Evolutionary conservation across 1,140 invertebrate genomes (phyloP).

Genomic region (Dinoponera quadriceps): DNA sequence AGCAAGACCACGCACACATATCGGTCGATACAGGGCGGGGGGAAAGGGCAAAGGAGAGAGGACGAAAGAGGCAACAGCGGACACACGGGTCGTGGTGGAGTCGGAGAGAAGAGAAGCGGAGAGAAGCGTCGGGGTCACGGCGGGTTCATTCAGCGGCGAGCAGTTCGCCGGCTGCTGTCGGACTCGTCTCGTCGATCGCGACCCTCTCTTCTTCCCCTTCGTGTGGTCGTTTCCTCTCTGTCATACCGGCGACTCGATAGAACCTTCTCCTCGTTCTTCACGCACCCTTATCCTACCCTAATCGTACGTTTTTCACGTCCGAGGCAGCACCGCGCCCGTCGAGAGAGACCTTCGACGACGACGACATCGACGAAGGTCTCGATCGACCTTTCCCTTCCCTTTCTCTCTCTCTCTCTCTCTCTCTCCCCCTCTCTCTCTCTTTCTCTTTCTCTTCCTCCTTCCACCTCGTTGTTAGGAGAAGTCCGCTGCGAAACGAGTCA

Average conservation of each 20-base stretch:
- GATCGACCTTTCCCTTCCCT: constrained; percentile 23
- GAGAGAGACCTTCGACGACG: not conserved
- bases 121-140: constrained; percentile 71
- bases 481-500: not conserved
- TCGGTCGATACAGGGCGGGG: not conserved
- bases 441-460: not conserved
- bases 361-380: not conserved
- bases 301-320: constrained; percentile 18
- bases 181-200: constrained; percentile 28
- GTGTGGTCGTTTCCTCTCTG: constrained; percentile 4
- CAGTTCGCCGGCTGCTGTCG: constrained; percentile 62
- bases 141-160: constrained; percentile 79
- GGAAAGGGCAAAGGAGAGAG: not conserved
- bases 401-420: not conserved
- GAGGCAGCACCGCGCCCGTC: constrained; percentile 26
- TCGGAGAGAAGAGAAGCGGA: constrained; percentile 1
- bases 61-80: not conserved
- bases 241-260: not conserved
- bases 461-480: too few relatives aligned
- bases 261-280: constrained; percentile 8
- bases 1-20: not conserved
- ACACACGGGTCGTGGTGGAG: constrained; percentile 19
- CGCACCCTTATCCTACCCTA: constrained; percentile 5
- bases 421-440: not conserved
- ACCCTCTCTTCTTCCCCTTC: constrained; percentile 26